phyloP scores from a whole-genome alignment of 2,888 invertebrate genomes.

The Drosophila atroscutellata region DNA sequence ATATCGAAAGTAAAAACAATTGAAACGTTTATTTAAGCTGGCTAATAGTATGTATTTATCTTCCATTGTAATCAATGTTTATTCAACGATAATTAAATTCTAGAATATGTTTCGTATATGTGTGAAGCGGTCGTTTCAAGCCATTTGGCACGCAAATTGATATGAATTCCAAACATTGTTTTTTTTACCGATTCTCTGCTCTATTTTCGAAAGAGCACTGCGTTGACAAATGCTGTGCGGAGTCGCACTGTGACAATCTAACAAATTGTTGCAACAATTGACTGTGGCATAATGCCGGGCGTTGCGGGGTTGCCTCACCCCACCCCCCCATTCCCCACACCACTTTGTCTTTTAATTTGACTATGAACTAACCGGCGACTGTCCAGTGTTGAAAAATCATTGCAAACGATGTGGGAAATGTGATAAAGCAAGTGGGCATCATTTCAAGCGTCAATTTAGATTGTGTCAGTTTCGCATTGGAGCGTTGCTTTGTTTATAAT shows the following conservation, averaged over 20 bases:
- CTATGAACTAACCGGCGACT: slow-evolving; percentile 20
- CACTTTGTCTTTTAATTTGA: slow-evolving; percentile 7
- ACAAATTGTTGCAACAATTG: slow-evolving; percentile 75
- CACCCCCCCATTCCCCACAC: background rate
- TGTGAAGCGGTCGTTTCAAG: background rate
- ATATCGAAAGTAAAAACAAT: background rate
- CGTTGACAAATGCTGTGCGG: slow-evolving; percentile 51
- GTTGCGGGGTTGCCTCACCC: slow-evolving; percentile 11
- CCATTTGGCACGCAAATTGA: slow-evolving; percentile 38
- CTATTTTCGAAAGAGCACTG: background rate
- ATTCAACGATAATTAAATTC: slow-evolving; percentile 19
- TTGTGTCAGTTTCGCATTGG: slow-evolving; percentile 58
- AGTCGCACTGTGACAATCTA: slow-evolving; percentile 56
- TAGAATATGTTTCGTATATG: background rate
- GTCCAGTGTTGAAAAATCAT: slow-evolving; percentile 64
- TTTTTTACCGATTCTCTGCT: slow-evolving; percentile 8
- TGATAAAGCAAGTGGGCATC: slow-evolving; percentile 40
- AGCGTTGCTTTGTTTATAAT: slow-evolving; percentile 70
- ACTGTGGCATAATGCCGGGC: slow-evolving; percentile 54
- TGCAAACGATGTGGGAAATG: slow-evolving; percentile 59
- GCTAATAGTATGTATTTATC: background rate
- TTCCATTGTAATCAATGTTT: slow-evolving; percentile 1
- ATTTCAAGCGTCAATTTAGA: slow-evolving; percentile 59
- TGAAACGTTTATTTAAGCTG: background rate
- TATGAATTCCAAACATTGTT: slow-evolving; percentile 41